Conservation (phyloP, 2,888 invertebrate genomes). For the Tetragonisca angustula region DNA sequence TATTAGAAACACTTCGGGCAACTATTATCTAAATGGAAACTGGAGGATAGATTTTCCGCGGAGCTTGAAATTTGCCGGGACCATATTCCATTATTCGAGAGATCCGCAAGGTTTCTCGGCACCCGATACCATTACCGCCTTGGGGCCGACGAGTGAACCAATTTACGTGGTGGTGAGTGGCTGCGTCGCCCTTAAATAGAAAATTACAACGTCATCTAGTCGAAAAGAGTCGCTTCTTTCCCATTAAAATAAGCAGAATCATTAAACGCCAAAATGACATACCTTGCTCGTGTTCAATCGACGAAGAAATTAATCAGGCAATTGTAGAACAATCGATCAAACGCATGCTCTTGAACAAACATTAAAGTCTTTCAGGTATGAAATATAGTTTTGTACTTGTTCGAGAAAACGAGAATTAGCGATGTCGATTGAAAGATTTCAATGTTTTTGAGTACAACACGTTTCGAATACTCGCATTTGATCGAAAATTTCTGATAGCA, state of each 20-base stretch:
- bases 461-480: too few species aligned
- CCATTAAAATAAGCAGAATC: neutral
- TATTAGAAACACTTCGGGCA: constrained; percentile 91
- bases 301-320: too few species aligned
- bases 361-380: too few species aligned
- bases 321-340: too few species aligned
- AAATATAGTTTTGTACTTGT: too few species aligned
- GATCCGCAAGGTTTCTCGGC: constrained; percentile 92
- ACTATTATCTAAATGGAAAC: constrained; percentile 97
- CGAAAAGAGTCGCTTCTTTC: neutral
- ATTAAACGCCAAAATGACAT: neutral
- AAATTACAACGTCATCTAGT: neutral
- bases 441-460: too few species aligned
- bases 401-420: too few species aligned
- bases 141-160: constrained; percentile 96
- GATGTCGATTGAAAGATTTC: too few species aligned
- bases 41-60: constrained; percentile 97
- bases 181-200: constrained; percentile 9
- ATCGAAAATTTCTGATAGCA: too few species aligned
- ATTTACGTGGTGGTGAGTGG: constrained; percentile 92
- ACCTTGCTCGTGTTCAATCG: neutral
- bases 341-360: too few species aligned
- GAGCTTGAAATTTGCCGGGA: constrained; percentile 91
- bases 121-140: constrained; percentile 92
- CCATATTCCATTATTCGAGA: constrained; percentile 94